Conservation (phyloP, 2,797 vertebrate species). For the Enteromius trimaculatus region DNA sequence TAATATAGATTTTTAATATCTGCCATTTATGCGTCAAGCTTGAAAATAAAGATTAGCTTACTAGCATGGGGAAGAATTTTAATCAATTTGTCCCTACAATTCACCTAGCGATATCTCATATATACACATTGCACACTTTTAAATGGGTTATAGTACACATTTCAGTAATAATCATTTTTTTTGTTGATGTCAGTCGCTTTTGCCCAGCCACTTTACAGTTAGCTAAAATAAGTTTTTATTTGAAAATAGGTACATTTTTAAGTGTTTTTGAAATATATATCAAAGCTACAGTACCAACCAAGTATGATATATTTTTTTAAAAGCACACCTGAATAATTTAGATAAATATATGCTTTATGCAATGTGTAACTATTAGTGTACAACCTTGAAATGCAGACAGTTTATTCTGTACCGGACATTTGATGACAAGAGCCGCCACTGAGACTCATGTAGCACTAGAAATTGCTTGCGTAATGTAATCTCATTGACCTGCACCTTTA, state of each 20-base stretch:
- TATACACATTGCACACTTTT: not conserved
- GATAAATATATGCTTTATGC: not conserved
- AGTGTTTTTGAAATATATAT: slow-evolving; percentile 39
- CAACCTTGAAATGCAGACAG: slow-evolving; percentile 14
- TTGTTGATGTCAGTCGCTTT: not conserved
- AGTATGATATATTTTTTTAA: slow-evolving; percentile 3
- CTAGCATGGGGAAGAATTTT: not conserved
- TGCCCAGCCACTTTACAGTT: slow-evolving; percentile 27
- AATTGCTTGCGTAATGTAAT: slow-evolving; percentile 46
- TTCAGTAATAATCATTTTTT: not conserved
- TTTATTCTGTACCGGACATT: slow-evolving; percentile 15
- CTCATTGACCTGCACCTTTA: slow-evolving; percentile 51
- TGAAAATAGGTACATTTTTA: slow-evolving; percentile 33
- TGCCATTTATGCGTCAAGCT: not conserved
- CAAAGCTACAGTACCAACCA: slow-evolving; percentile 17
- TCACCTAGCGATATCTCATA: not conserved
- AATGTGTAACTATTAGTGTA: not conserved
- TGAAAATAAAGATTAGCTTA: not conserved
- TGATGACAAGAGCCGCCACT: slow-evolving; percentile 35
- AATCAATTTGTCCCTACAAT: not conserved
- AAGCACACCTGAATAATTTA: not conserved
- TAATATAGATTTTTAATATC: not conserved
- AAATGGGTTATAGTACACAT: not conserved
- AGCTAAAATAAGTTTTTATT: slow-evolving; percentile 42
- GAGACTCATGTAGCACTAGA: slow-evolving; percentile 4